Base-by-base conservation (phyloP, 1,140 invertebrate species). In the Drosophila rufa region DNA sequence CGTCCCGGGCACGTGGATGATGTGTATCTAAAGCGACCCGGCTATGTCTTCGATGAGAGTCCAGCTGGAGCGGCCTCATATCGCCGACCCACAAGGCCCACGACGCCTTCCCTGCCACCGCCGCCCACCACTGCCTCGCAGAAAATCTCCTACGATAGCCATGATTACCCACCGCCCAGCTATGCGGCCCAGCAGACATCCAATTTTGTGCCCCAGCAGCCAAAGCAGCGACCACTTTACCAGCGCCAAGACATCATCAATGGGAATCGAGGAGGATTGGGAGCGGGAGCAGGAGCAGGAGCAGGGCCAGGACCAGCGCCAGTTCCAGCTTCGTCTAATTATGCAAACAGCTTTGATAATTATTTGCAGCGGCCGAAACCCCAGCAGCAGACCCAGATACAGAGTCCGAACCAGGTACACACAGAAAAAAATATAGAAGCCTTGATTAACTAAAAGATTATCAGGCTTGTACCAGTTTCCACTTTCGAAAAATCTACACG, bases 331-430 rank as follows among this genome's bases (percentile, higher is more conserved):
- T 61, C 83, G 76, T 89, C 91, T 91, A 92, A 91, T 91, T 92
- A 92, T 92, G 91, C 87, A 91, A 92, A 92, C 91, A 92, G 81
- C 87, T 92, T 92, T 86, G 87, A 86, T 86, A 92, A 92, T 92
- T 92, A 92, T 92, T 92, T 90, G 91, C 80, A 81, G 68, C 79
- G 80, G 62, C 78, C 89, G 46, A 73, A 59, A 11, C 46, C 64
- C 74, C 80, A 61, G 33, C 33, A 55, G 60, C 55, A 68, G 42
- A 11, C 27, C 12, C 73, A 77, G 38, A 53, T 36, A 57, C 57
- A 57, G 43, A 58, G 62, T 47, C 47, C 68, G 56, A 46, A 38
- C 27, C 74, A 70, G 67, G 67, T 70, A 68, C 46, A 65, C 40
- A 19, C 1, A 12, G n/a, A 12, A 38, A 36, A 38, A 36, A 27